Conservation (phyloP, 2,797 vertebrate species). For the Rhabdomys pumilio region DNA sequence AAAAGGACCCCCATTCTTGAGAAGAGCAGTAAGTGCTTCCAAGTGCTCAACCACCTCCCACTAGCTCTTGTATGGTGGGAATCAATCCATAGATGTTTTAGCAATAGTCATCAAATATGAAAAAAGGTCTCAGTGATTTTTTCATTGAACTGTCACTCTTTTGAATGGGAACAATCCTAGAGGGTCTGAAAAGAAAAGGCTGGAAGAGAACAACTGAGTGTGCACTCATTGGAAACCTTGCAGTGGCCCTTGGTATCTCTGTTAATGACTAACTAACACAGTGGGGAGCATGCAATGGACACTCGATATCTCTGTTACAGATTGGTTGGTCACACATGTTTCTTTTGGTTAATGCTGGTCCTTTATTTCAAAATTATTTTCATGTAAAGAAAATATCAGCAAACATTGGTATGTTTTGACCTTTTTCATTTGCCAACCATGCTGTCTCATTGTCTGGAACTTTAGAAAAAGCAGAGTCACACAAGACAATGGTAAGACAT, state of each 20-base stretch:
- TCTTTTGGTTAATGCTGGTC: background rate
- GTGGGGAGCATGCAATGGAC: too few species aligned
- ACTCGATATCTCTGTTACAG: too few species aligned
- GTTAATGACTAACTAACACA: too few species aligned
- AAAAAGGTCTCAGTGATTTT: slow-evolving; percentile 10
- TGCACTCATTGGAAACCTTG: background rate
- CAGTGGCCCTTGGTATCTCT: background rate
- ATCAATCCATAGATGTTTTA: background rate
- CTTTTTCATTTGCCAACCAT: background rate
- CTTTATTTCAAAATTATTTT: background rate
- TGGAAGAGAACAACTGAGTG: background rate
- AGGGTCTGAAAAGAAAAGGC: background rate
- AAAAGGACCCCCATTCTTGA: background rate
- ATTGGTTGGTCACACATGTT: background rate
- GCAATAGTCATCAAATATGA: slow-evolving; percentile 9
- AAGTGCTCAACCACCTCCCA: background rate
- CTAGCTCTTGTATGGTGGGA: background rate
- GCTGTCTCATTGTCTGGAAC: background rate
- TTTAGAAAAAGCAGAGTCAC: background rate
- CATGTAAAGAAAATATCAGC: background rate
- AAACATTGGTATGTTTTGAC: background rate
- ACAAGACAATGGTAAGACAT: background rate
- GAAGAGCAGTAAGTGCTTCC: background rate
- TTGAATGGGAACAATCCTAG: background rate
- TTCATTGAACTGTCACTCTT: background rate